Conservation (phyloP, 1,140 invertebrate species). For the Helicoverpa zea region DNA sequence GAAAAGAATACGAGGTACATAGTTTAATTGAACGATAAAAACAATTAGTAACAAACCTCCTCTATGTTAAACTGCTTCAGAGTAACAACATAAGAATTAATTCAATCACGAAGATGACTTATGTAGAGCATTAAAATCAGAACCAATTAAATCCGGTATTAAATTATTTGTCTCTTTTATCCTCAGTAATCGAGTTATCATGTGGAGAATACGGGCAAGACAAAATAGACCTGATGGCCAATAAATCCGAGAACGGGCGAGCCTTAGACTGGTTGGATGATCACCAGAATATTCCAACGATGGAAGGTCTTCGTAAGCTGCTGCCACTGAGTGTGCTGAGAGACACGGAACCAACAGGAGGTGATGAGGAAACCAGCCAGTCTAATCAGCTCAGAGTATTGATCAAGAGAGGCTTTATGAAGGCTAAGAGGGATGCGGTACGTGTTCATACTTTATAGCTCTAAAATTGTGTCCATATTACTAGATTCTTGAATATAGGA, state of each 20-base stretch:
- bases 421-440: conserved; percentile 91
- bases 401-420: conserved; percentile 90
- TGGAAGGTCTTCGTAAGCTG: conserved; percentile 87
- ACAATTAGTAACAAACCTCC: no score
- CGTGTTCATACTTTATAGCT: conserved; percentile 55
- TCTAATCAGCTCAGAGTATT: conserved; percentile 91
- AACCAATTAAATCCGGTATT: no score
- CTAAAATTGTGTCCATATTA: neutral
- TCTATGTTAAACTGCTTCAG: neutral
- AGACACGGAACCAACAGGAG: conserved; percentile 71
- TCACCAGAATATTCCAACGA: conserved; percentile 83
- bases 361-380: conserved; percentile 90
- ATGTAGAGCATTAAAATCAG: no score
- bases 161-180: neutral
- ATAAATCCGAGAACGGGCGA: conserved; percentile 91
- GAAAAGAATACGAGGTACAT: no score
- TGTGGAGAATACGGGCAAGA: conserved; percentile 95
- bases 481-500: neutral
- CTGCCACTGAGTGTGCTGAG: conserved; percentile 83
- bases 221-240: conserved; percentile 91
- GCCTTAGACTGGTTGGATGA: conserved; percentile 90
- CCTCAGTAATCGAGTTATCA: conserved; percentile 94
- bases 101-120: no score
- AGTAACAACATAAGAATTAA: neutral
- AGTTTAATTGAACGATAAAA: neutral